phyloP scores from a whole-genome alignment of 2,113 vertebrate species.

The human (Homo sapiens) region DNA sequence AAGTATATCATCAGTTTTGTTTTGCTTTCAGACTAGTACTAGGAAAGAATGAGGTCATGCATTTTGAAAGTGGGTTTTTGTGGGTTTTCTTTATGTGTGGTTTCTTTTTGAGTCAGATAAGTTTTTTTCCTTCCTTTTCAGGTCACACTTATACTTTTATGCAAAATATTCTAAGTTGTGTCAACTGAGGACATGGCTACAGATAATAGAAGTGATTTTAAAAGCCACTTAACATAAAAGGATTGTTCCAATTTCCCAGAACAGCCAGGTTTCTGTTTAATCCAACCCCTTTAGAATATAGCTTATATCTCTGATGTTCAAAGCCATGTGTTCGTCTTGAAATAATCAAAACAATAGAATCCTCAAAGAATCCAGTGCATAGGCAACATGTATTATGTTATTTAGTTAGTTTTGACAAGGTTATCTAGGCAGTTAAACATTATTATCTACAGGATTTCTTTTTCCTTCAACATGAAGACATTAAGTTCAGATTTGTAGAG shows the following conservation, averaged over 20 bases:
- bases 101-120: slow-evolving; percentile 75
- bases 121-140: slow-evolving; percentile 76
- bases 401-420: not conserved
- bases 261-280: slow-evolving; percentile 40
- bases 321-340: not conserved
- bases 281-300: not conserved
- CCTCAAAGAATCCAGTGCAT: not conserved
- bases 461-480: slow-evolving; percentile 23
- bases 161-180: slow-evolving; percentile 70
- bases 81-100: slow-evolving; percentile 74
- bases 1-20: slow-evolving; percentile 65
- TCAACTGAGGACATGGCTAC: slow-evolving; percentile 73
- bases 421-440: not conserved
- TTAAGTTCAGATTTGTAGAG: slow-evolving; percentile 23
- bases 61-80: slow-evolving; percentile 71
- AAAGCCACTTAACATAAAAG: not conserved
- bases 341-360: slow-evolving; percentile 52
- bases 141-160: slow-evolving; percentile 61
- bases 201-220: slow-evolving; percentile 39
- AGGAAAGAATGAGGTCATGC: slow-evolving; percentile 73
- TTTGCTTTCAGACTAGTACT: slow-evolving; percentile 59
- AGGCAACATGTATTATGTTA: not conserved
- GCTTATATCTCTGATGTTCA: not conserved
- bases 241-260: not conserved
- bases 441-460: not conserved